Conservation (phyloP, 2,113 vertebrate genomes). For the Centropus unirufus region DNA sequence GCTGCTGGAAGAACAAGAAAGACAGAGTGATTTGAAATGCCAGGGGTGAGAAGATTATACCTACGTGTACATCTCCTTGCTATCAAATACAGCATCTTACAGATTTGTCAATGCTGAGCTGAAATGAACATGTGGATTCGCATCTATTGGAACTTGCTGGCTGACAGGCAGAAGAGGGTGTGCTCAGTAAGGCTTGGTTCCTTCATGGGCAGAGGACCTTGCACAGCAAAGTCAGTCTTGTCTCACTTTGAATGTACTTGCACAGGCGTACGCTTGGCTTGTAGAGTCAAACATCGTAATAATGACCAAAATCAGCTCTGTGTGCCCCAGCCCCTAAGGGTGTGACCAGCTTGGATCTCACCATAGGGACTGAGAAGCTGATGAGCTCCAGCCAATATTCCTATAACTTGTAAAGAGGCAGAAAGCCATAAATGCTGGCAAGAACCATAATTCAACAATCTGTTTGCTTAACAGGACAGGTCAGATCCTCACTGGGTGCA, state of each 20-base stretch:
- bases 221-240: not conserved
- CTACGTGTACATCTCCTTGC: not conserved
- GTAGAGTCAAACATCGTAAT: not conserved
- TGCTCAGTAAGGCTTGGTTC: not conserved
- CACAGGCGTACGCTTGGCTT: not conserved
- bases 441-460: not conserved
- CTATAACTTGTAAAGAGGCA: not conserved
- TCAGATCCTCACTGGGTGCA: not conserved
- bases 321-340: not conserved
- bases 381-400: not conserved
- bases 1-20: conserved; percentile 57
- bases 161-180: not conserved
- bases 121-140: rapidly evolving
- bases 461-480: not conserved
- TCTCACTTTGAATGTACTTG: not conserved
- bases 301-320: not conserved
- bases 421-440: not conserved
- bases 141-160: not conserved
- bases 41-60: not conserved
- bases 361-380: not conserved
- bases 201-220: not conserved
- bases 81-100: not conserved
- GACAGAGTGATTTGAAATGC: not conserved
- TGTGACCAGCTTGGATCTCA: rapidly evolving
- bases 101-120: not conserved